These are phyloP conservation scores for Erethizon dorsatum DNA, from an alignment of 2,797 vertebrate genomes.

Conservation along the genomic window DNA sequence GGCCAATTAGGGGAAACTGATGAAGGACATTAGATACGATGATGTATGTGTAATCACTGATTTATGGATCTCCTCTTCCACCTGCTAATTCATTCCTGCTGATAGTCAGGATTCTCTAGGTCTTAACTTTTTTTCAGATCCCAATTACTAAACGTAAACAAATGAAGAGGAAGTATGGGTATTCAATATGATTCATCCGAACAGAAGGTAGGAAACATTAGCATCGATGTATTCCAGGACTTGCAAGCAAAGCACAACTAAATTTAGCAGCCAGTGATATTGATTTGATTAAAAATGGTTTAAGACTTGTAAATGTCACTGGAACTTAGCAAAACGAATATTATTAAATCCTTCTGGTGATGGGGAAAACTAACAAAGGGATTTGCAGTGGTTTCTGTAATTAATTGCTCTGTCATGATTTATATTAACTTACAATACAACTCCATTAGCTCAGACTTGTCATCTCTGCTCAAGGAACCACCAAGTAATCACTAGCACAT, in stretches of 20 bases:
- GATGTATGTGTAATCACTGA: conserved; percentile 42
- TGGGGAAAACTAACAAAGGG: conserved; percentile 92
- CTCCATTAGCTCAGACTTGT: conserved; percentile 93
- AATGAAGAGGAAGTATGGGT: conserved; percentile 84
- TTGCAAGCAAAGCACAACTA: conserved; percentile 90
- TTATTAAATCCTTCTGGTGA: conserved; percentile 93
- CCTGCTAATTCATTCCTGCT: conserved; percentile 81
- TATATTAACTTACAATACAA: conserved; percentile 94
- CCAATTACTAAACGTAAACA: conserved; percentile 87
- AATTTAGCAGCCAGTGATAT: conserved; percentile 92
- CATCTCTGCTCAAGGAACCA: conserved; percentile 92
- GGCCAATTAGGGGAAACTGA: conserved; percentile 78
- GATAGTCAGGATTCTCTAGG: conserved; percentile 76
- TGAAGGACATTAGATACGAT: conserved; percentile 54
- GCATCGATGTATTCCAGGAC: conserved; percentile 87
- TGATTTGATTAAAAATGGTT: conserved; percentile 94
- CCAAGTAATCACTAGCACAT: conserved; percentile 93
- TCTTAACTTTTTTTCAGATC: conserved; percentile 74
- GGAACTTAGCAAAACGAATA: conserved; percentile 92
- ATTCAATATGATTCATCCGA: conserved; percentile 86
- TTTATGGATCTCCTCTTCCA: conserved; percentile 75
- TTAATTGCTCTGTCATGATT: conserved; percentile 94
- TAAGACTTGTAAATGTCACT: conserved; percentile 94
- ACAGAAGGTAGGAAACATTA: conserved; percentile 89
- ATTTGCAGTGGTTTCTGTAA: conserved; percentile 93